Conservation (phyloP, 2,113 vertebrate species). For the Micronycteris hirsuta region DNA sequence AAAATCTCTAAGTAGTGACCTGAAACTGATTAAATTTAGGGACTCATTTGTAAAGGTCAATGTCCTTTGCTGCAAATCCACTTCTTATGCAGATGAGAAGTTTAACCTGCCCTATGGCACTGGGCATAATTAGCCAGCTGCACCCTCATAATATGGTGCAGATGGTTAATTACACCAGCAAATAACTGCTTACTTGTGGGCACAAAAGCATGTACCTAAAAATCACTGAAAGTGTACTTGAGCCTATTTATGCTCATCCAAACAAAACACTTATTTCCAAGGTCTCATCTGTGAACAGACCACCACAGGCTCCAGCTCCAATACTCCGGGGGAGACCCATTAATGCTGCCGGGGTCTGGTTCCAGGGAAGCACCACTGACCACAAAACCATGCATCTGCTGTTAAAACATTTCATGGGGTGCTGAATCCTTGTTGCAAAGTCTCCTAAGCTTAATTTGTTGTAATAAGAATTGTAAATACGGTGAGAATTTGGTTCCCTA, state of each 20-base stretch:
- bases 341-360: background rate
- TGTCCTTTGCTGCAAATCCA: conserved; percentile 43
- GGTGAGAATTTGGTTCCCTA: background rate
- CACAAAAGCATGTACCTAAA: conserved; percentile 70
- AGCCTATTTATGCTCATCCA: conserved; percentile 30
- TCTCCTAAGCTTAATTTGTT: background rate
- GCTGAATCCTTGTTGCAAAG: conserved; percentile 1
- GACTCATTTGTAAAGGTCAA: conserved; percentile 63
- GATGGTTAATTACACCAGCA: conserved; percentile 74
- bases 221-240: conserved; percentile 44
- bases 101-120: conserved; percentile 65
- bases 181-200: conserved; percentile 67
- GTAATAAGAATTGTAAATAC: background rate
- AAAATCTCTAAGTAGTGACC: background rate
- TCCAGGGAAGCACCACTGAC: background rate
- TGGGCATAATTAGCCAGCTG: conserved; percentile 72
- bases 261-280: conserved; percentile 55
- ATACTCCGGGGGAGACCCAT: background rate
- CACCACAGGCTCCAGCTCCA: background rate
- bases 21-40: conserved; percentile 53
- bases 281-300: conserved; percentile 38
- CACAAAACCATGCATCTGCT: background rate
- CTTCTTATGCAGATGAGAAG: conserved; percentile 53
- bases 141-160: conserved; percentile 69
- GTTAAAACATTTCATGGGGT: background rate